Conservation (phyloP, 2,797 vertebrate species). For the Synaphobranchus kaupii region DNA sequence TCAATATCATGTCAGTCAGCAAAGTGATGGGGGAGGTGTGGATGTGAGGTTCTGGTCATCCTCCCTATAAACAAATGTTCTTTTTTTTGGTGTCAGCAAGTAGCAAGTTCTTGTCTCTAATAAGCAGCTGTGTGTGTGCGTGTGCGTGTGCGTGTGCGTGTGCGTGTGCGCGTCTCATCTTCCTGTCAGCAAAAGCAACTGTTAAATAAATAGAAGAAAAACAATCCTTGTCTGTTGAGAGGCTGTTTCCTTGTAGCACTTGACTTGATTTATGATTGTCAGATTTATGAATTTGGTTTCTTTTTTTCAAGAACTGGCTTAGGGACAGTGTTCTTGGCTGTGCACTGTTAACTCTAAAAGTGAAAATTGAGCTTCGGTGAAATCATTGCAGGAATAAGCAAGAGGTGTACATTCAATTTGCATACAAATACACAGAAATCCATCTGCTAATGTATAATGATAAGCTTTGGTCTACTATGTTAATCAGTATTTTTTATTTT, state of each 20-base stretch:
- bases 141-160: not conserved
- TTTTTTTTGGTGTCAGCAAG: not conserved
- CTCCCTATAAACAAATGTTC: constrained; percentile 50
- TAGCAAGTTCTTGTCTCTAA: not conserved
- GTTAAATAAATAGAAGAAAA: constrained; percentile 45
- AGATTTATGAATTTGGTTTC: constrained; percentile 47
- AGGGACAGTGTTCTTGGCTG: constrained; percentile 50
- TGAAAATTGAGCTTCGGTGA: constrained; percentile 56
- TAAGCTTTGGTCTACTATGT: constrained; percentile 60
- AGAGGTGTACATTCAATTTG: constrained; percentile 58
- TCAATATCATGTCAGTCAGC: constrained; percentile 2
- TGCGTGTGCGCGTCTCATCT: constrained; percentile 24
- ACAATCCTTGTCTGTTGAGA: constrained; percentile 9
- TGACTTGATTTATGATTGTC: constrained; percentile 50
- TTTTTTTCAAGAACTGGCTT: constrained; percentile 35
- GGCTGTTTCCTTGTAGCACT: constrained; percentile 37
- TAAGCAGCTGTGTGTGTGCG: not conserved
- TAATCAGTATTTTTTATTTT: constrained; percentile 67
- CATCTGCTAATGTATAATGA: constrained; percentile 67
- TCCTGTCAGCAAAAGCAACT: constrained; percentile 40
- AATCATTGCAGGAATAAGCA: constrained; percentile 50
- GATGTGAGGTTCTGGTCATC: constrained; percentile 25
- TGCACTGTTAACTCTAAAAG: constrained; percentile 57
- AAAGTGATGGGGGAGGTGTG: constrained; percentile 20
- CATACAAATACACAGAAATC: constrained; percentile 67